Base-by-base conservation (phyloP, 2,888 invertebrate species). In the Pediacus dermestoides region DNA sequence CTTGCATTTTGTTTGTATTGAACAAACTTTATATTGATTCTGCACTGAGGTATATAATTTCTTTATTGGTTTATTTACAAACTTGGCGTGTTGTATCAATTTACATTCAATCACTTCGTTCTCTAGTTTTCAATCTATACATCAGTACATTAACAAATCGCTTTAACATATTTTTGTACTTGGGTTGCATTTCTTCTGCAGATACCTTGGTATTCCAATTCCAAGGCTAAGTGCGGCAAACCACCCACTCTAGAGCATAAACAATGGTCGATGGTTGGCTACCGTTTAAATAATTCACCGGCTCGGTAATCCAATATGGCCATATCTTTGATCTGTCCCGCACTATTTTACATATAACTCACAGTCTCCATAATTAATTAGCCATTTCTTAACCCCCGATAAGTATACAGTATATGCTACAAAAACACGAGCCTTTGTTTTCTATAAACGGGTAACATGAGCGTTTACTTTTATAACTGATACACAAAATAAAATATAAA, bases 261-360 rank as follows among this genome's bases (percentile, higher is more conserved):
- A 60, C 60, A 61, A 60, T 60, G 53, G 55, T 51, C 50, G 44
- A 8, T n/a, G 9, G 4, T 42, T 50, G 47, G 55, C 60, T 60
- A 60, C 61, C 55, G 59, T 60, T 61, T 58, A 48, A 53, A 58
- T 57, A 58, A 57, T 60, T 61, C 59, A 57, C 57, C 51, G 56
- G n/a, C 41, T 42, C 48, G 42, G 54, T 54, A 57, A 54, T 53
- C 59, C 60, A 59, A 60, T 60, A 59, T 56, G 60, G 59, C 51
- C 53, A 53, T 62, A 62, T 63, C 61, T 63, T 62, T 61, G 61
- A 62, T 61, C 61, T 61, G 59, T 53, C 56, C 59, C 58, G 51
- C 54, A 53, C 56, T 56, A 53, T 53, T 61, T 60, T 61, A 59
- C 58, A 61, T 60, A 57, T 53, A 54, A 53, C 58, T 61, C 53